phyloP scores from a whole-genome alignment of 1,140 invertebrate species.

The Metaphire vulgaris region DNA sequence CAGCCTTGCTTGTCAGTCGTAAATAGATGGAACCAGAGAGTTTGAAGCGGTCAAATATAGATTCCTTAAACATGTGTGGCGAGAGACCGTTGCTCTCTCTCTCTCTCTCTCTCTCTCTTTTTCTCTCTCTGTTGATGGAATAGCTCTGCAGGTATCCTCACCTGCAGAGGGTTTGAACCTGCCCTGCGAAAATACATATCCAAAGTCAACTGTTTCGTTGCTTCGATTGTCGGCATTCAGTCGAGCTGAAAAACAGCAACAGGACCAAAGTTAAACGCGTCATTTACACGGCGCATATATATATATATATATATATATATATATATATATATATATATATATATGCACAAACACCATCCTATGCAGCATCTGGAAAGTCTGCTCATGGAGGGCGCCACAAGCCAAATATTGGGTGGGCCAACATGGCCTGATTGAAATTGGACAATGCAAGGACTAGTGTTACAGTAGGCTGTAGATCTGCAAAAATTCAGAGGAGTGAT shows the following conservation, averaged over 20 bases:
- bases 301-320: not conserved
- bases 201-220: not conserved
- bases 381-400: too few relatives aligned
- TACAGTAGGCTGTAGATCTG: too few relatives aligned
- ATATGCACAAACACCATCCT: not conserved
- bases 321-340: not conserved
- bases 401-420: too few relatives aligned
- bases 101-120: too few relatives aligned
- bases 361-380: not conserved
- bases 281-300: not conserved
- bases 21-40: not conserved
- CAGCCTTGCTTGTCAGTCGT: not conserved
- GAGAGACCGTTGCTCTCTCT: too few relatives aligned
- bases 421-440: too few relatives aligned
- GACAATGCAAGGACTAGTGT: too few relatives aligned
- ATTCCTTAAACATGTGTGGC: too few relatives aligned
- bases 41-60: not conserved
- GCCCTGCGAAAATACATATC: not conserved
- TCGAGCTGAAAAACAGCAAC: not conserved
- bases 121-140: not conserved
- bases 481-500: too few relatives aligned
- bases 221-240: not conserved
- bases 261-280: not conserved
- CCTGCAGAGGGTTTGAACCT: not conserved
- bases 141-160: not conserved